These are phyloP conservation scores for Danio jaintianensis DNA, from an alignment of 2,797 vertebrate genomes.

Conservation along the genomic window DNA sequence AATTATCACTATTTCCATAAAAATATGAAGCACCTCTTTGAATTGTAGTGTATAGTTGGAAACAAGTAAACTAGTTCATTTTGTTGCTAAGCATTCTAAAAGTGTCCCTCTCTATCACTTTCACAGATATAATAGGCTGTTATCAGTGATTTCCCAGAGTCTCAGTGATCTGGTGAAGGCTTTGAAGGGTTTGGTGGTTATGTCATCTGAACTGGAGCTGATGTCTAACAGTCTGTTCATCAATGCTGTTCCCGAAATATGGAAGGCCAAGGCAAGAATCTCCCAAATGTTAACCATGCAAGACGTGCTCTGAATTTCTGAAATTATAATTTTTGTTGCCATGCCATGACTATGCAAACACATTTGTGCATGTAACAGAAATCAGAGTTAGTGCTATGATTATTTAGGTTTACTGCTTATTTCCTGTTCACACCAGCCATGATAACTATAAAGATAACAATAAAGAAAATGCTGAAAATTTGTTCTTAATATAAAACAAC, in stretches of 20 bases:
- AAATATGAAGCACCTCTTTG: not conserved
- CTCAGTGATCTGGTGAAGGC: slow-evolving; percentile 88
- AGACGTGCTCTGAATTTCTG: slow-evolving; percentile 10
- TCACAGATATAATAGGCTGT: slow-evolving; percentile 87
- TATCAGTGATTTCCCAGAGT: slow-evolving; percentile 80
- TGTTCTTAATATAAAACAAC: too few species aligned
- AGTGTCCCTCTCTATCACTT: not conserved
- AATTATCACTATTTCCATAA: too few species aligned
- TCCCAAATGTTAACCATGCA: slow-evolving; percentile 28
- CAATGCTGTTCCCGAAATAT: slow-evolving; percentile 86
- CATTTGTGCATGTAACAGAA: not conserved
- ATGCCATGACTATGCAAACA: not conserved
- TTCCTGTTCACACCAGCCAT: too few species aligned
- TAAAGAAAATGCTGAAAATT: too few species aligned
- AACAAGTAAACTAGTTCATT: not conserved
- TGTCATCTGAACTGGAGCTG: slow-evolving; percentile 90
- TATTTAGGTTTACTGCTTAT: not conserved
- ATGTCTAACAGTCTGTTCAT: slow-evolving; percentile 90
- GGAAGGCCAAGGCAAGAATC: slow-evolving; percentile 85
- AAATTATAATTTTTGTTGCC: not conserved
- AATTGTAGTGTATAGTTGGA: not conserved
- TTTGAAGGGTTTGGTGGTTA: slow-evolving; percentile 89
- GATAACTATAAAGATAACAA: too few species aligned
- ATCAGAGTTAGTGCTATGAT: not conserved
- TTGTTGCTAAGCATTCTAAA: not conserved